Evolutionary conservation across 2,888 invertebrate genomes (phyloP), one percentile per base, ranked within the genome.

Genomic region (Rhimphoctona megacephalus): DNA sequence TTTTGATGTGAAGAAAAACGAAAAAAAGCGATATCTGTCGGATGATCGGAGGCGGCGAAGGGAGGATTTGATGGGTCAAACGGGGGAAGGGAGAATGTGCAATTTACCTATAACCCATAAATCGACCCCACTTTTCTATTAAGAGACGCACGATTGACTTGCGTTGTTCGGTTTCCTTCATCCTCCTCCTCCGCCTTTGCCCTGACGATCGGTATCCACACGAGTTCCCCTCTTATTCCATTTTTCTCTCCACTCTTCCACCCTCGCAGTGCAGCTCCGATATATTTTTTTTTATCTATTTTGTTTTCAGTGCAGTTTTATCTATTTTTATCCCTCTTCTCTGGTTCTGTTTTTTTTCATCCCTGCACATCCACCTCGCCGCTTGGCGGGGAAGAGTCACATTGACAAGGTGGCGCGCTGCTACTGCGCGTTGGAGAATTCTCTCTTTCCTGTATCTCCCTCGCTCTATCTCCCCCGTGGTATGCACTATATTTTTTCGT

Each of bases 51-150:
- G 85, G 87, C 86, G 86, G 83, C 88, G 87, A 86, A 89, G 86
- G 87, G 89, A 89, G 87, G 88, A 88, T 64, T 84, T 86, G 90
- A 90, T 91, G 91, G 90, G 87, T 89, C 87, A 88, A 87, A 88
- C 61, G 87, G 90, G 74, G 90, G 88, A 33, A 87, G 89, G 89
- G 90, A 89, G 91, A 82, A 84, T 86, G 88, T 89, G 90, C 90
- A 92, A 93, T 93, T 93, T 93, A 92, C 93, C 93, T 93, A 93
- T 93, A 93, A 94, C 93, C 93, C 93, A 93, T 93, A 93, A 93
- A 94, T 94, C 93, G 93, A 94, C 93, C 93, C 92, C 93, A 93
- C 93, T 94, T 94, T 94, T 93, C 93, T 94, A 93, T 93, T 93
- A 93, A 93, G 93, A 93, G 93, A 93, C 93, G 92, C 93, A 92